These are phyloP conservation scores for Protomyctophum bolini DNA, from an alignment of 2,113 vertebrate species.

Conservation along the genomic window DNA sequence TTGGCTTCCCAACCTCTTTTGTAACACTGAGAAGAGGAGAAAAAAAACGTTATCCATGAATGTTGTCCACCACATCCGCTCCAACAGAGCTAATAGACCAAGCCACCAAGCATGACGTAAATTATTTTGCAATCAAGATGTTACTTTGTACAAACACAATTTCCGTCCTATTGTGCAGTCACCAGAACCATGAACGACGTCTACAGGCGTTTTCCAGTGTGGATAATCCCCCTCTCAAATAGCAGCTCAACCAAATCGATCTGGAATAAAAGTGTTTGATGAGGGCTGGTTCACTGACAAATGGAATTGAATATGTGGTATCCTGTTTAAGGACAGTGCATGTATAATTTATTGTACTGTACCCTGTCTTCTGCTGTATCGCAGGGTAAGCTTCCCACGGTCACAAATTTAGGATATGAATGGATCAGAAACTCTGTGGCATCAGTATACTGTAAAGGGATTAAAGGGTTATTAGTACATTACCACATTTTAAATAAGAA, in stretches of 20 bases:
- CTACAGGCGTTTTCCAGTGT: constrained; percentile 58
- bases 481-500: too few species aligned
- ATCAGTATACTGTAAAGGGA: constrained; percentile 80
- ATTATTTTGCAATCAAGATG: constrained; percentile 1
- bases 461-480: too few species aligned
- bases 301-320: background rate
- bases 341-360: constrained; percentile 8
- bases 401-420: constrained; percentile 87
- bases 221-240: constrained; percentile 78
- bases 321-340: background rate
- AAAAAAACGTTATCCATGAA: constrained; percentile 2
- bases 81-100: background rate
- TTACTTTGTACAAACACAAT: constrained; percentile 18
- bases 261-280: constrained; percentile 46
- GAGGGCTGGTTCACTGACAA: background rate
- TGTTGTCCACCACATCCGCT: background rate
- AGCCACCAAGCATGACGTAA: background rate
- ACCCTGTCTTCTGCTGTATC: constrained; percentile 84
- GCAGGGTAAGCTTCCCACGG: constrained; percentile 85
- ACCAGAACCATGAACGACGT: constrained; percentile 13
- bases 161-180: constrained; percentile 29
- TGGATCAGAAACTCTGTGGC: constrained; percentile 89
- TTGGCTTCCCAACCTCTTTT: background rate
- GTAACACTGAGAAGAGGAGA: background rate
- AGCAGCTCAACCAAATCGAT: constrained; percentile 75